Conservation (phyloP, 2,113 vertebrate genomes). For the Phrynocephalus versicolor region DNA sequence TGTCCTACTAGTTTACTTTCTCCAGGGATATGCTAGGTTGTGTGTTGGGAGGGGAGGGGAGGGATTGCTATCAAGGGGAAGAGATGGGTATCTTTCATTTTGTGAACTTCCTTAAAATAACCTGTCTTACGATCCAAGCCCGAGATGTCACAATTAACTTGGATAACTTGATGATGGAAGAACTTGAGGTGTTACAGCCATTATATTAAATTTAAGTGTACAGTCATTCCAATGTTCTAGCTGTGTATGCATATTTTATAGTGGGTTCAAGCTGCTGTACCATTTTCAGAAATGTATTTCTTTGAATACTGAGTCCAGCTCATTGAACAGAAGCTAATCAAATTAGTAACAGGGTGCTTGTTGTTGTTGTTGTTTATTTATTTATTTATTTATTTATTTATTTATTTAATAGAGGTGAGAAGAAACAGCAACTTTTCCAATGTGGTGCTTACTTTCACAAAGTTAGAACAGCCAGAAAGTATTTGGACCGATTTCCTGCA, state of each 20-base stretch:
- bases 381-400: too few relatives aligned
- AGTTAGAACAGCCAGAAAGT: neutral
- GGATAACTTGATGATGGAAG: neutral
- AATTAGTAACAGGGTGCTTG: slow-evolving; percentile 1
- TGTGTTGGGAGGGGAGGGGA: neutral
- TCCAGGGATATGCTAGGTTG: neutral
- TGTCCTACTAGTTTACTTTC: neutral
- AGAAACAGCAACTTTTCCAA: neutral
- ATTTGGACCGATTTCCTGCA: neutral
- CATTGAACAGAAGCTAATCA: neutral
- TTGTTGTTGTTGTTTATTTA: too few relatives aligned
- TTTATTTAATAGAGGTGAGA: neutral
- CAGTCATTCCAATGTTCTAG: neutral
- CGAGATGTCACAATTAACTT: neutral
- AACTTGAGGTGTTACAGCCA: neutral
- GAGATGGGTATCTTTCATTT: neutral
- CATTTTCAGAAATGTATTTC: neutral
- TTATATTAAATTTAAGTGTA: neutral
- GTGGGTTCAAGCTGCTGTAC: neutral
- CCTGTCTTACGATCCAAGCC: neutral
- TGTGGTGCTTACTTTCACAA: neutral
- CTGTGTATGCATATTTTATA: slow-evolving; percentile 6
- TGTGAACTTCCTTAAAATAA: neutral
- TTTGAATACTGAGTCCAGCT: neutral
- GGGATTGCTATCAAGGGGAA: neutral